Base-by-base conservation (phyloP, 2,797 vertebrate genomes). In the Cynopterus sphinx region DNA sequence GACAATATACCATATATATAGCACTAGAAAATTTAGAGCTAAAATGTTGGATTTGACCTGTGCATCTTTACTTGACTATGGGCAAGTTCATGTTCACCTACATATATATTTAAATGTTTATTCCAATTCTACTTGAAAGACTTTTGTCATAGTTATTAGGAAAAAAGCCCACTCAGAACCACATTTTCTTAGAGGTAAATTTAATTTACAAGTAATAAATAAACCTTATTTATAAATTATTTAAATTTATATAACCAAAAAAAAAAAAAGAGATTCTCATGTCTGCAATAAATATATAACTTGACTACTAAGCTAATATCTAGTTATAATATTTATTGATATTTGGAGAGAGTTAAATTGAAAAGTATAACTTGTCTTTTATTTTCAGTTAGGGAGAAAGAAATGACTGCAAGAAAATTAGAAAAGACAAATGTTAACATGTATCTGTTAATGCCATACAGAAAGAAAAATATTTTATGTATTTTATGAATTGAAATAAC, bases 401-500 rank as follows among this genome's bases (percentile, higher is more conserved):
- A 26, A 91, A 61, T 88, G 21, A 88, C 2, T 49, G 8, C 15
- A 68, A 61, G 63, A 95, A 94, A 95, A 94, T 78, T 65, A 74
- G n/a, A 88, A 87, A 78, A 87, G 13, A 89, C 33, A 86, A 89
- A 87, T 67, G 41, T 70, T 75, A 77, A 86, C 36, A 82, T 81
- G 57, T 75, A 74, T 57, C 17, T 61, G 22, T 92, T 90, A 74
- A 84, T 83, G 26, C 91, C 16, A 67, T n/a, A 82, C 63, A 75
- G 15, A 55, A 91, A 79, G 15, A 39, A 92, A 96, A 83, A 77
- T 85, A 84, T 51, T 36, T 87, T 39, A 84, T 68, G 4, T 59
- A 10, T 59, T 95, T 96, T 95, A 61, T 59, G 15, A 79, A 71
- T 93, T 82, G 17, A 74, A 82, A 86, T 84, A 94, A 55, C 53